These are phyloP conservation scores for Sitophilus oryzae DNA, from an alignment of 1,140 invertebrate species.

Conservation along the genomic window DNA sequence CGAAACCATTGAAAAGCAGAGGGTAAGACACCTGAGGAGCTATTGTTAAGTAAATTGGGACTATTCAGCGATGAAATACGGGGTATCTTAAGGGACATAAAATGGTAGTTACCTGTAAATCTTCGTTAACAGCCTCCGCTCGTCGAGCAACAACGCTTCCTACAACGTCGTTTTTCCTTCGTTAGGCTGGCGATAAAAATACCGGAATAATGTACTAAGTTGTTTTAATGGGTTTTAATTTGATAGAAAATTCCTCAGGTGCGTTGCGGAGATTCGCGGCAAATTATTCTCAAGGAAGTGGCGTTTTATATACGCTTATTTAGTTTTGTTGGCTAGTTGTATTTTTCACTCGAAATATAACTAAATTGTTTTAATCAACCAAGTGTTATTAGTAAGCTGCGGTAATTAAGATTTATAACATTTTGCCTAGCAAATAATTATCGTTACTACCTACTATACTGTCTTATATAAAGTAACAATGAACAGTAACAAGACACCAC, in stretches of 20 bases:
- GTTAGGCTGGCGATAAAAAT: neutral
- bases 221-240: neutral
- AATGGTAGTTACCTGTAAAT: constrained; percentile 22
- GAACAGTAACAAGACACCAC: no score
- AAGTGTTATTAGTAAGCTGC: no score
- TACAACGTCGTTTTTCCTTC: neutral
- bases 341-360: no score
- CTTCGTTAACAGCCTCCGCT: constrained; percentile 13
- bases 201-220: neutral
- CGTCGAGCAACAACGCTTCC: neutral
- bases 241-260: no score
- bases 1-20: constrained; percentile 13
- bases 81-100: constrained; percentile 18
- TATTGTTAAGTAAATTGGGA: constrained; percentile 22
- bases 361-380: no score
- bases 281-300: neutral
- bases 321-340: no score
- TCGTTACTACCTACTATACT: no score
- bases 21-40: constrained; percentile 21
- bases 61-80: constrained; percentile 21
- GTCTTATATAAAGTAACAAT: no score
- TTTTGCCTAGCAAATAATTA: no score
- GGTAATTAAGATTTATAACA: no score
- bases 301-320: no score
- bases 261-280: neutral